Base-by-base conservation (phyloP, 2,888 invertebrate genomes). In the Megalurothrips usitatus region DNA sequence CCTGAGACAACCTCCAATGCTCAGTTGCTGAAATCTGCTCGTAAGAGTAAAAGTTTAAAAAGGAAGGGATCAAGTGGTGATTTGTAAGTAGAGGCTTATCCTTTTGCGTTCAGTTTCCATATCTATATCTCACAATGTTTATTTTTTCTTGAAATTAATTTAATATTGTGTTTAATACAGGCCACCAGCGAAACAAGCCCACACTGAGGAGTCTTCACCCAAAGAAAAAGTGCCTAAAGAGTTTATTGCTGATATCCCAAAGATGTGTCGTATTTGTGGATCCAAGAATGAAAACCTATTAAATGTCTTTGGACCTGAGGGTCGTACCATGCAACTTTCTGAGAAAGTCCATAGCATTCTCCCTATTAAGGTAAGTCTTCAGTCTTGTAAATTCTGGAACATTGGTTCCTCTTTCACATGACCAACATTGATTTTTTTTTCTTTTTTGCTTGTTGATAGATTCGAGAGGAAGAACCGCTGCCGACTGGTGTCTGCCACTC, bases 261-360 rank as follows among this genome's bases (percentile, higher is more conserved):
- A 75, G 12, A 75, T 75, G 68, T 75, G 68, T 26, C 68, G 68
- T 12, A 75, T 75, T 26, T 75, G 68, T 23, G 68, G 68, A 75
- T 75, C 68, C 23, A 75, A 75, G 68, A 75, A 75, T 26, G 68
- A 75, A 10, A 75, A 75, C 23, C 68, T 75, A 9, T 9, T 75
- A 10, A 75, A 75, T 26, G 68, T 75, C 68, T 75, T 75, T 75
- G 68, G 68, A 11, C 68, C 68, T 1, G 68, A 75, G 26, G 68
- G 68, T 8, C 68, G 12, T 9, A 75, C 68, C 12, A 75, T 75
- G 68, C 23, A 75, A 26, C 68, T 75, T 8, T 75, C 68, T 11
- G 68, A 75, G 26, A 75, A 75, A 75, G 26, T 75, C 26, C 68
- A 75, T 75, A 75, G 23, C 26, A 75, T 75, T 75, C 26, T 75